These are phyloP conservation scores for Drosophila miranda DNA, from an alignment of 1,140 invertebrate species.

Conservation along the genomic window DNA sequence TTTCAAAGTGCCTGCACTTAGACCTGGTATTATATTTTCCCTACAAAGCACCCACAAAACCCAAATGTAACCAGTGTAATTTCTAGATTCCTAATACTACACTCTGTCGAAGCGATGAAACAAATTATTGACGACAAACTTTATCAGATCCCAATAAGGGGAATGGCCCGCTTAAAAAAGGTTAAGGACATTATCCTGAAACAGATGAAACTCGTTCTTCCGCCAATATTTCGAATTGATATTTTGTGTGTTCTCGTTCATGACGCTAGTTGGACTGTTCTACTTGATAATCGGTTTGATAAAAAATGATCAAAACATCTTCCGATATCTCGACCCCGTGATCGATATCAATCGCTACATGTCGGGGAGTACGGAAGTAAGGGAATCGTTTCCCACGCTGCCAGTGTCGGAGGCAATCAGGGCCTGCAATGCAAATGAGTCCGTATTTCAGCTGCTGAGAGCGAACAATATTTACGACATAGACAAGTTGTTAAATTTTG, in stretches of 20 bases:
- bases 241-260: constrained; percentile 88
- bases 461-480: constrained; percentile 65
- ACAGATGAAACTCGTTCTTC: constrained; percentile 1
- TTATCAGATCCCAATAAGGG: constrained; percentile 15
- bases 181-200: constrained; percentile 11
- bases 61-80: no score
- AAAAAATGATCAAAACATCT: constrained; percentile 85
- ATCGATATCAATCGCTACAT: constrained; percentile 83
- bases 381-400: constrained; percentile 29
- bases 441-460: constrained; percentile 87
- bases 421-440: constrained; percentile 88
- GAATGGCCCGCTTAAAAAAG: constrained; percentile 2
- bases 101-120: constrained; percentile 6
- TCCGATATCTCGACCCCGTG: constrained; percentile 85
- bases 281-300: constrained; percentile 89
- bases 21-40: constrained; percentile 32
- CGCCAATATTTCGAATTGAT: constrained; percentile 83
- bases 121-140: neutral
- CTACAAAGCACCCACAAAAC: no score
- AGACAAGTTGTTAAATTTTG: constrained; percentile 42
- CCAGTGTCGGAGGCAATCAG: constrained; percentile 82
- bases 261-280: constrained; percentile 87
- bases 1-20: constrained; percentile 41
- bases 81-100: constrained; percentile 41
- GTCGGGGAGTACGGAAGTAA: neutral